Conservation (phyloP, 2,888 invertebrate species). For the Agrotis exclamationis region DNA sequence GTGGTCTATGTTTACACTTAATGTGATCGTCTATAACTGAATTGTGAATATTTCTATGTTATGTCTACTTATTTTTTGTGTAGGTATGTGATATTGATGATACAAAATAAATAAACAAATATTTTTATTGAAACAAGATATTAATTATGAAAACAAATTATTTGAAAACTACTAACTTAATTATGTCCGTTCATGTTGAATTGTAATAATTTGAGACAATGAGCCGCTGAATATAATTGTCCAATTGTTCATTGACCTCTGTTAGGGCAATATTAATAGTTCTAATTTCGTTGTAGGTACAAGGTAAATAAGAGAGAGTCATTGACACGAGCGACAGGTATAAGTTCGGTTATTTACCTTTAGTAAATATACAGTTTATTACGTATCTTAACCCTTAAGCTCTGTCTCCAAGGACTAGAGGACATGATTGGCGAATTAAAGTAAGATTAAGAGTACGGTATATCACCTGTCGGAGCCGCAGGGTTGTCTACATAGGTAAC, state of each 20-base stretch:
- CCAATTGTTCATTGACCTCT: conserved; percentile 3
- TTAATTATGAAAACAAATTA: background rate
- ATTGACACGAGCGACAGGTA: conserved; percentile 16
- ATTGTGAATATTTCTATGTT: too few relatives aligned
- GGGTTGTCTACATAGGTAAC: too few relatives aligned
- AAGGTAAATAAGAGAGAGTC: conserved; percentile 14
- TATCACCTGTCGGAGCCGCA: too few relatives aligned
- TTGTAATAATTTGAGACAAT: conserved; percentile 9
- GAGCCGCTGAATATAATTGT: background rate
- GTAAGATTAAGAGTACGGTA: too few relatives aligned
- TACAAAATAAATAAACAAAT: too few relatives aligned
- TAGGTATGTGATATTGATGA: too few relatives aligned
- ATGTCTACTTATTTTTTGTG: too few relatives aligned
- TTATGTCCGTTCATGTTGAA: background rate
- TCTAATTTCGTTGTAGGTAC: conserved; percentile 8
- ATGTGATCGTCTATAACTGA: too few relatives aligned
- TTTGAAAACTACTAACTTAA: background rate
- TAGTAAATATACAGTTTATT: background rate
- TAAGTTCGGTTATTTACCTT: conserved; percentile 9
- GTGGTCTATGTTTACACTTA: too few relatives aligned
- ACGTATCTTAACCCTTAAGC: background rate
- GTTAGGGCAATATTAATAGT: conserved; percentile 26
- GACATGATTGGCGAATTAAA: conserved; percentile 1
- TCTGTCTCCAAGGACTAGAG: background rate
- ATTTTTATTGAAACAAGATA: background rate